Evolutionary conservation across 2,888 invertebrate species (phyloP), one percentile per base, ranked within the genome.

Genomic region (Pimpla rufipes): DNA sequence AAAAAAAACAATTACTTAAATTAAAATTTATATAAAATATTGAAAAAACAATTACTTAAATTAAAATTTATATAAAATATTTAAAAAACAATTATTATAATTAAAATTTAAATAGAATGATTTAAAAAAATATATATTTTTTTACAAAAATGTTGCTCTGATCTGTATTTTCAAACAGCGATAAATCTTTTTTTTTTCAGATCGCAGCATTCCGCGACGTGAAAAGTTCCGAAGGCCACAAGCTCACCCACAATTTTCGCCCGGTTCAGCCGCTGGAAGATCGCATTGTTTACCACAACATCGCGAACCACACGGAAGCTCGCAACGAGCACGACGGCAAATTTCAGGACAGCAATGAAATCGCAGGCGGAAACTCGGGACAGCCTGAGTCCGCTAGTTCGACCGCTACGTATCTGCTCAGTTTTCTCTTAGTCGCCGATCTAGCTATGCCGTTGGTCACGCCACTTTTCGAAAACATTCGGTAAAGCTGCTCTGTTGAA

Each of bases 241-340:
- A 89, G 86, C 94, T 98, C 84, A 96, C 95, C 0, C 97, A 97
- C 90, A 98, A 98, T 93, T 97, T 96, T 92, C 95, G 98, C 13
- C 97, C 98, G 0, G 96, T 97, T 42, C 97, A 98, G 90, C 97
- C 97, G 0, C 94, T 97, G 0, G 96, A 96, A 40, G 96, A 96
- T 88, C 94, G 98, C 86, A 93, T 94, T 0, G 95, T 97, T 0
- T 95, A 94, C 90, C 95, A 95, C 88, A 96, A 96, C 83, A 92
- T 95, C 1, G 94, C 94, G 84, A 76, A 84, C 29, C 21, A 55
- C 42, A 76, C 59, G 0, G 64, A 29, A 21, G 35, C 57, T n/a
- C 52, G 47, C 10, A 68, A 71, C 16, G 7, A 29, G 7, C 29
- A 66, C 1, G n/a, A 78, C 2, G 57, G 23, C 8, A 74, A 83